Base-by-base conservation (phyloP, 2,113 vertebrate species). In the Strix aluco region DNA sequence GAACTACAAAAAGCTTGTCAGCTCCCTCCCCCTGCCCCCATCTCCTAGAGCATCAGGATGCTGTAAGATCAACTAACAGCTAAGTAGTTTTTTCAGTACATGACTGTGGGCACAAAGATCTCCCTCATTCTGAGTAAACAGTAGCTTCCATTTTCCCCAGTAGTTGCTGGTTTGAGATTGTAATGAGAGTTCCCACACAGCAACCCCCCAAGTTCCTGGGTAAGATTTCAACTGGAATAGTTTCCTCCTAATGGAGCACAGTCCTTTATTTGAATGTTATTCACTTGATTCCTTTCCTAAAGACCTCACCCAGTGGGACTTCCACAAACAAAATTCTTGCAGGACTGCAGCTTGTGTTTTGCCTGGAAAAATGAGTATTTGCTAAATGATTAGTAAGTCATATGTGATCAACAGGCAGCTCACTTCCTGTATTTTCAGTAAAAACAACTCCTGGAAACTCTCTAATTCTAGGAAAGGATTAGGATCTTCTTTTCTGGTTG, bases 191-290 rank as follows among this genome's bases (percentile, higher is more conserved):
- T 95, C 93, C 89, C 84, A 96, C 95, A 95, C 38, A 10, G 85
- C 89, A 92, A 58, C 74, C 92, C 83, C 65, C 67, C 93, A 66
- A 73, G 71, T 72, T 96, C 67, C 95, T 94, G 96, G 96, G 92
- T 92, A 97, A 96, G 92, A 90, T 97, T 96, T 97, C 96, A 94
- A 74, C 71, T 93, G 87, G 91, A 95, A 90, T 90, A 83, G 81
- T 89, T 97, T 87, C 78, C 71, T 90, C 36, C 70, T 92, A 92
- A 94, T 92, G 81, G 80, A 95, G 62, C 74, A 65, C 0, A 0
- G 51, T 59, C 74, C 70, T 93, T 95, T 96, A 85, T 94, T 96
- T 93, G 59, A 88, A 63, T 78, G 74, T 80, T 88, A 85, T 87
- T 95, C 67, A 52, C 67, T 94, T 63, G 70, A 77, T 83, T 95